phyloP scores from a whole-genome alignment of 1,140 invertebrate genomes.

The Araneus ventricosus region DNA sequence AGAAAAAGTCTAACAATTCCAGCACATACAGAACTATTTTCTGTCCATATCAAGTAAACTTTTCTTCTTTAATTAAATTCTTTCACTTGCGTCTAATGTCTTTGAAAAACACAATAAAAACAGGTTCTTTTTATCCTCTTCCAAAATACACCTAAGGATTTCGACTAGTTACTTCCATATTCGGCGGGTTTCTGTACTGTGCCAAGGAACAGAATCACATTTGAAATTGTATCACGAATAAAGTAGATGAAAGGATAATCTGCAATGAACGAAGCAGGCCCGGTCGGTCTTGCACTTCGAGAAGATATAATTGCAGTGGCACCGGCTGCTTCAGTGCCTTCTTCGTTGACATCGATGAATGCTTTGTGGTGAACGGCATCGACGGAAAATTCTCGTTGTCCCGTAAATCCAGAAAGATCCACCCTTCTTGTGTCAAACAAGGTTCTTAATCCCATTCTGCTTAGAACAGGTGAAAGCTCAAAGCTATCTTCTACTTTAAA shows the following conservation, averaged over 20 bases:
- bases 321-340: conserved; percentile 88
- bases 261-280: conserved; percentile 83
- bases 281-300: conserved; percentile 70
- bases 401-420: conserved; percentile 76
- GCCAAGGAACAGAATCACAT: conserved; percentile 86
- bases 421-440: conserved; percentile 76
- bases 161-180: conserved; percentile 11
- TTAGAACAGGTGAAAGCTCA: conserved; percentile 75
- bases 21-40: background rate
- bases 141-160: background rate
- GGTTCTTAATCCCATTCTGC: conserved; percentile 76
- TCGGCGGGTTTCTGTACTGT: conserved; percentile 76
- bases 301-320: conserved; percentile 82
- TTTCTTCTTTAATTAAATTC: no score
- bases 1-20: no score
- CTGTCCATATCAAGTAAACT: background rate
- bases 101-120: background rate
- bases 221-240: conserved; percentile 84
- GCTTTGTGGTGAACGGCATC: conserved; percentile 87
- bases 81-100: background rate
- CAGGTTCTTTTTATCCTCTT: background rate
- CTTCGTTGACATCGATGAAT: conserved; percentile 89
- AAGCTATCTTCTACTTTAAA: conserved; percentile 87
- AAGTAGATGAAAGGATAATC: conserved; percentile 88
- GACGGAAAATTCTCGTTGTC: conserved; percentile 70